Percentiles rank a stretch among this genome's conserved stretches.
These are phyloP conservation scores for Drosophila nigricruria DNA, from an alignment of 2,888 invertebrate species.

Conservation along the genomic window DNA sequence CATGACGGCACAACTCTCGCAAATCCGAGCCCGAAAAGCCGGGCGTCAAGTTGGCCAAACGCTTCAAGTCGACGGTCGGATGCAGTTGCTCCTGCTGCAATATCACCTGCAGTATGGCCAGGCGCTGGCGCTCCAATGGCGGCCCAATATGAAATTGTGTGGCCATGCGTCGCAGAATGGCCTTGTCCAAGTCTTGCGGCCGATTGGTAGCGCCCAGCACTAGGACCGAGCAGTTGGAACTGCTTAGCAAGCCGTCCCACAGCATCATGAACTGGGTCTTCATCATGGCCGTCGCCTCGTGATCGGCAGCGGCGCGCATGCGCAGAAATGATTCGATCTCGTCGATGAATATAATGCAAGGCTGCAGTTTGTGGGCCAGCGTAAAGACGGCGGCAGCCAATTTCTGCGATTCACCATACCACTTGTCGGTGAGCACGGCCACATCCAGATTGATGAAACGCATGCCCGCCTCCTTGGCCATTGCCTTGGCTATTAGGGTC, in stretches of 20 bases:
- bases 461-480: constrained; percentile 96
- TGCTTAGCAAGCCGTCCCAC: constrained; percentile 98
- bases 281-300: constrained; percentile 99
- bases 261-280: constrained; percentile 99
- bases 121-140: constrained; percentile 89
- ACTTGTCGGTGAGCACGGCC: constrained; percentile 97
- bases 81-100: constrained; percentile 90
- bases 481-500: constrained; percentile 98
- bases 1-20: constrained; percentile 94
- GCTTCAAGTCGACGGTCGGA: constrained; percentile 89
- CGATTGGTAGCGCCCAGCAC: constrained; percentile 99
- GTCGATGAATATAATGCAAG: constrained; percentile 96
- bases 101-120: constrained; percentile 91
- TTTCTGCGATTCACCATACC: constrained; percentile 99
- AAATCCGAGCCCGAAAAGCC: constrained; percentile 97
- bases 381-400: constrained; percentile 98
- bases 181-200: constrained; percentile 84
- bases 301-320: constrained; percentile 94
- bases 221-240: constrained; percentile 92
- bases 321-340: constrained; percentile 99
- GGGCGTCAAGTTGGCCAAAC: constrained; percentile 91
- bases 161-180: constrained; percentile 69
- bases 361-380: constrained; percentile 95
- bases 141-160: constrained; percentile 90
- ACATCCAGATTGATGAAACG: constrained; percentile 97